Evolutionary conservation across 2,797 vertebrate species (phyloP).

Genomic region (Thaleichthys pacificus): DNA sequence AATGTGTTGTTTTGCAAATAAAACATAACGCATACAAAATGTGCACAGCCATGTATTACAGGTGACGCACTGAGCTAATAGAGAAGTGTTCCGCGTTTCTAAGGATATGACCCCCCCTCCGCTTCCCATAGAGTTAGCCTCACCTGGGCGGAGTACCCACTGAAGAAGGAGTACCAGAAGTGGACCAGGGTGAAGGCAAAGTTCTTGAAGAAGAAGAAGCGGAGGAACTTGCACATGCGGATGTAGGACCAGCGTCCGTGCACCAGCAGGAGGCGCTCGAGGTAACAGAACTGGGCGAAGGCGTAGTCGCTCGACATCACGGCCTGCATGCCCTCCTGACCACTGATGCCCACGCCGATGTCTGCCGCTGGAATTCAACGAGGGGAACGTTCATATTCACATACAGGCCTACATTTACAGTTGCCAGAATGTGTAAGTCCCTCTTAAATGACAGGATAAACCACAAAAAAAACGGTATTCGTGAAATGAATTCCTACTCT

Average conservation of each 20-base stretch:
- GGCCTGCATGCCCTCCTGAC: conserved; percentile 97
- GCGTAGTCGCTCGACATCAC: conserved; percentile 98
- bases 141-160: conserved; percentile 93
- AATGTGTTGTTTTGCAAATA: too few relatives aligned
- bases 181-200: conserved; percentile 94
- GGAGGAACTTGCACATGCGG: conserved; percentile 96
- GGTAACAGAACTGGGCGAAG: conserved; percentile 90
- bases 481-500: conserved; percentile 79
- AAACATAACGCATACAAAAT: too few relatives aligned
- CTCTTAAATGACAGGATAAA: not conserved
- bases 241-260: conserved; percentile 98
- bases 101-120: too few relatives aligned
- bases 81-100: too few relatives aligned
- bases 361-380: conserved; percentile 78
- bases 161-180: conserved; percentile 98
- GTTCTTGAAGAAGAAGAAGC: conserved; percentile 98
- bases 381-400: too few relatives aligned
- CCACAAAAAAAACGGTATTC: not conserved
- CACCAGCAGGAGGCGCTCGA: conserved; percentile 90
- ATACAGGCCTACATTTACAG: too few relatives aligned
- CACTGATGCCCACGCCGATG: conserved; percentile 96
- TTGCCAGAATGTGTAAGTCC: not conserved
- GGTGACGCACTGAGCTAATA: too few relatives aligned
- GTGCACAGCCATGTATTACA: too few relatives aligned
- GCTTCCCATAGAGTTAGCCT: conserved; percentile 24